Base-by-base conservation (phyloP, 2,888 invertebrate genomes). In the Mythimna ferrago region DNA sequence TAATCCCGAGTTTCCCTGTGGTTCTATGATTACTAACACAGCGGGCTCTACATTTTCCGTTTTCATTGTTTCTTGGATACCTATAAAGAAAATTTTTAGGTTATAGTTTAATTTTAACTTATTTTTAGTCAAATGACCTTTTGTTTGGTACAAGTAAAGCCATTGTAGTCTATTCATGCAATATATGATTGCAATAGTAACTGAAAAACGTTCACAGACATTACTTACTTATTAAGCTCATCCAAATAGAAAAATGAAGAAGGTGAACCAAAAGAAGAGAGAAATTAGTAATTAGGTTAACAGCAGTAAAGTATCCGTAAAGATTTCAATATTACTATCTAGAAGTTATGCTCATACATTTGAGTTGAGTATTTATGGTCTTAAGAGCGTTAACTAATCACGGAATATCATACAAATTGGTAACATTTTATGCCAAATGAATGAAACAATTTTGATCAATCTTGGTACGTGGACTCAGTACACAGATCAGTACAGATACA, bases 21-120 rank as follows among this genome's bases (percentile, higher is more conserved):
- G 53, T 66, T 6, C 60, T 67, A 77, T 71, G 51, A 77, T 76
- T 10, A 81, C 66, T 77, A 79, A 81, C n/a, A 79, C 77, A 21
- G 81, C 81, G n/a, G 41, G n/a, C 0, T 74, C 72, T 9, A 65
- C 2, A 68, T 26, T 63, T 71, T 48, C 70, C 70, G 64, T 51
- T 66, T 56, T 58, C 68, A 71, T 57, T 73, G 63, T 76, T 61
- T 66, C 84, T 76, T 76, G 73, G n/a, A 38, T 32, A 84, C 86
- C 86, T 87, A 86, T 73, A 86, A 87, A 86, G 80, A 87, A 86
- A 87, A 77, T 71, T 58, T 64, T 32, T 56, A 16, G 32, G 66
- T 81, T 81, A 81, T 68, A 68, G 51, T 74, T 19, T 60, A 21
- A 53, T 58, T 63, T 32, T 6, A 2, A 48, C 16, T 58, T 16